Conservation (phyloP, 1,140 invertebrate species). For the Bombus sylvicola region DNA sequence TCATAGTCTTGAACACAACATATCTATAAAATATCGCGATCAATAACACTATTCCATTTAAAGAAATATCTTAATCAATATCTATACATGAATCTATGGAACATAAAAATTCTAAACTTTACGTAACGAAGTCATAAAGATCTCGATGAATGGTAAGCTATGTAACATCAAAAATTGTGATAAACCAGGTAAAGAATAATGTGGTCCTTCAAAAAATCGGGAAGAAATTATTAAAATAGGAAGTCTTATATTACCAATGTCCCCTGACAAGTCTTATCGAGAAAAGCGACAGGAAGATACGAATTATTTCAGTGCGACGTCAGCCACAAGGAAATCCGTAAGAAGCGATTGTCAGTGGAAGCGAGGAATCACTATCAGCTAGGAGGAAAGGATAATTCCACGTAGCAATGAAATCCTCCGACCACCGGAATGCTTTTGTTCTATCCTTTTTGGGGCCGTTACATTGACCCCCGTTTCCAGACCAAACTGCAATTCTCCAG, state of each 20-base stretch:
- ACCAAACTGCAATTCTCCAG: conserved; percentile 24
- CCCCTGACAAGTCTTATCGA: neutral
- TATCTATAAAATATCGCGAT: neutral
- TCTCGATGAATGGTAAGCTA: neutral
- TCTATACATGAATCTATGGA: too few species aligned
- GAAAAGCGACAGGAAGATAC: conserved; percentile 37
- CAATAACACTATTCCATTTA: too few species aligned
- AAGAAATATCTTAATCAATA: neutral
- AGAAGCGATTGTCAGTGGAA: conserved; percentile 30
- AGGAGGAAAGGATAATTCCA: conserved; percentile 47
- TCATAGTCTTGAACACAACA: neutral
- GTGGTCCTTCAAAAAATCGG: neutral
- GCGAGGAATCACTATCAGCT: conserved; percentile 22
- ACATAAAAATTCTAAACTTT: neutral
- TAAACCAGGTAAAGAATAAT: neutral
- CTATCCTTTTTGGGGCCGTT: conserved; percentile 36
- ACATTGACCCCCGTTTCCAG: neutral
- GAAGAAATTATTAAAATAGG: conserved; percentile 37
- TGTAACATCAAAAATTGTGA: neutral
- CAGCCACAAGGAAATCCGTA: conserved; percentile 4
- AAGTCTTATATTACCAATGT: conserved; percentile 18
- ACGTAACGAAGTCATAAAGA: neutral
- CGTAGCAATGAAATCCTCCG: conserved; percentile 46
- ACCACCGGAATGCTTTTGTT: conserved; percentile 29
- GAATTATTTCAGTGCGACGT: conserved; percentile 18